These are phyloP conservation scores for Apomyelois bistriatella DNA, from an alignment of 2,888 invertebrate species.

Conservation along the genomic window DNA sequence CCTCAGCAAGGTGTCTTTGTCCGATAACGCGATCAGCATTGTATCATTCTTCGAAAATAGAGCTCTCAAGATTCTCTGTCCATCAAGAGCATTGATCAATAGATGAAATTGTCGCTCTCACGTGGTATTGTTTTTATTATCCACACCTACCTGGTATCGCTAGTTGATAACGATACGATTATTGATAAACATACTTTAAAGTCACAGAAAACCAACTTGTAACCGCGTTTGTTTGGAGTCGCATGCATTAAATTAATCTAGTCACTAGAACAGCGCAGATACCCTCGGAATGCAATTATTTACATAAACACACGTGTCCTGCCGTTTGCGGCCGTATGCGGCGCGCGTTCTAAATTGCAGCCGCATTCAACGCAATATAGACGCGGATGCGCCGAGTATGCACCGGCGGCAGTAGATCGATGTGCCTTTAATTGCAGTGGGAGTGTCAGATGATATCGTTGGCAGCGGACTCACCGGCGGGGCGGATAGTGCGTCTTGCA, in stretches of 20 bases:
- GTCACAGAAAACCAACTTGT: conserved; percentile 15
- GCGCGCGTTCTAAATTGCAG: conserved; percentile 26
- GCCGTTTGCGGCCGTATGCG: conserved; percentile 23
- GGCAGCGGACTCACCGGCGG: conserved; percentile 81
- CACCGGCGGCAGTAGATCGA: conserved; percentile 27
- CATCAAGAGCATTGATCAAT: conserved; percentile 46
- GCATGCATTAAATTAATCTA: conserved; percentile 39
- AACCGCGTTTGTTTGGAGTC: conserved; percentile 23
- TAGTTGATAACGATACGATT: conserved; percentile 51
- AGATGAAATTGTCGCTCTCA: conserved; percentile 48
- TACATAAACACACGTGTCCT: conserved; percentile 56
- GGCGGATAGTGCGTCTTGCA: conserved; percentile 81
- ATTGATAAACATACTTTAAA: conserved; percentile 36
- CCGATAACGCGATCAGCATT: conserved; percentile 64
- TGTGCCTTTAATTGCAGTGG: conserved; percentile 44
- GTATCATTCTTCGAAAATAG: conserved; percentile 64
- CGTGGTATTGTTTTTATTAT: conserved; percentile 76
- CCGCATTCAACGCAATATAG: conserved; percentile 28
- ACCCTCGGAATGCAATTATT: conserved; percentile 56
- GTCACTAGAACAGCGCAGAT: conserved; percentile 35
- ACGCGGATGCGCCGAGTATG: conserved; percentile 23
- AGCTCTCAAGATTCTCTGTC: conserved; percentile 54
- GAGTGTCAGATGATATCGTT: conserved; percentile 31
- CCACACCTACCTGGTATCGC: conserved; percentile 46
- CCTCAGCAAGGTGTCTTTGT: conserved; percentile 49